Evolutionary conservation across 2,113 vertebrate genomes (phyloP).

Genomic region (Corythornis cristatus): DNA sequence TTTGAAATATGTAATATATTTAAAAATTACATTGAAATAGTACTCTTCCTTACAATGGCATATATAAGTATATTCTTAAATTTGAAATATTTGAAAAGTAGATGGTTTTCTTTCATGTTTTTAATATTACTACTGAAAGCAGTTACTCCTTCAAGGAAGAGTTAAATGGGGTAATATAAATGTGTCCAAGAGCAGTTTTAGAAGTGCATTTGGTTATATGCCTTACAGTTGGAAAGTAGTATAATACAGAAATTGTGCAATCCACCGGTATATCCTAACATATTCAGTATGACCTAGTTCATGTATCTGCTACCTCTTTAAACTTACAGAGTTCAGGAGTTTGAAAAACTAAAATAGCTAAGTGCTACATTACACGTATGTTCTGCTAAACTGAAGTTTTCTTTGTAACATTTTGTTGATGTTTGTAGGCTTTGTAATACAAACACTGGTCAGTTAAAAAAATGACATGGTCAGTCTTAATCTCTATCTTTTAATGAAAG

Average conservation of each 20-base stretch:
- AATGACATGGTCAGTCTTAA: fast-evolving
- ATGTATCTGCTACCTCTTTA: not conserved
- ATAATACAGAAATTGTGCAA: not conserved
- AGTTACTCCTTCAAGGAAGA: not conserved
- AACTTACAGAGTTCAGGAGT: not conserved
- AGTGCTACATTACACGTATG: not conserved
- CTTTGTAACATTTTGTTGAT: not conserved
- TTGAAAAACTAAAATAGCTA: not conserved
- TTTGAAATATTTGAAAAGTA: not conserved
- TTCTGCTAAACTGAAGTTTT: not conserved
- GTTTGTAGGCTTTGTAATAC: not conserved
- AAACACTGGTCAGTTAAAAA: not conserved
- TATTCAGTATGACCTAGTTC: not conserved
- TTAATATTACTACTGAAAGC: slow-evolving; percentile 10
- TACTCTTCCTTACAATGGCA: not conserved
- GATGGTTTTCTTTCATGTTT: not conserved
- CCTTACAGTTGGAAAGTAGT: not conserved
- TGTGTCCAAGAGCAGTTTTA: not conserved
- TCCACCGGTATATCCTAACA: not conserved
- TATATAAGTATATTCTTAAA: not conserved
- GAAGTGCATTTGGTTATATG: not conserved
- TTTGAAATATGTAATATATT: slow-evolving; percentile 1
- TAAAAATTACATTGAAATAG: not conserved
- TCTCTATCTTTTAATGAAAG: not conserved
- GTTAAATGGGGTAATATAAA: not conserved